Evolutionary conservation across 2,888 invertebrate species (phyloP).

Genomic region (Noctua pronuba): DNA sequence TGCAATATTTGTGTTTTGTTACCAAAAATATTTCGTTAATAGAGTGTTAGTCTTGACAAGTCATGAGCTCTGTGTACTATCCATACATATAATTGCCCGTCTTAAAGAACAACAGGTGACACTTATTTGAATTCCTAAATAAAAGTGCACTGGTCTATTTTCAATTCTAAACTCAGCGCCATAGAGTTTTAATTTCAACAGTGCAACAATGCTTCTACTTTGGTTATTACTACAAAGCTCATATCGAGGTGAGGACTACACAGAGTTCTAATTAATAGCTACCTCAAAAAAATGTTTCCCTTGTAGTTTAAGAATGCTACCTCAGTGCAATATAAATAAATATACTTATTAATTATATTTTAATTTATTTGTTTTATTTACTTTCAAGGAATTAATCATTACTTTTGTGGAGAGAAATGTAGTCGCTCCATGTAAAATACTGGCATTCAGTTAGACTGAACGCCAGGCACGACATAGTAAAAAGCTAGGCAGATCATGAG

Average conservation of each 20-base stretch:
- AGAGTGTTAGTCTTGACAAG: background rate
- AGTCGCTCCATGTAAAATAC: background rate
- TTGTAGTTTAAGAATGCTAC: slow-evolving; percentile 43
- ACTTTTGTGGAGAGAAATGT: background rate
- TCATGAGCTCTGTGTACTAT: background rate
- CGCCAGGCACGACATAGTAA: background rate
- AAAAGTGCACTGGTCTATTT: background rate
- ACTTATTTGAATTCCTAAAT: background rate
- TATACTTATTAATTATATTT: slow-evolving; percentile 52
- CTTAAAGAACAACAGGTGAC: background rate
- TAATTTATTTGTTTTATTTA: slow-evolving; percentile 56
- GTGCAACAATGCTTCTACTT: background rate
- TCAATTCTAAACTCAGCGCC: background rate
- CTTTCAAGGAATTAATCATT: background rate
- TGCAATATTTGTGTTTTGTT: background rate
- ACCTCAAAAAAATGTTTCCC: slow-evolving; percentile 23
- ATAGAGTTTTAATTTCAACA: background rate
- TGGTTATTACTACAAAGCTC: background rate
- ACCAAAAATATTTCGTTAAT: background rate
- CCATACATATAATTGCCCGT: background rate
- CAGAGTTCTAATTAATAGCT: no score
- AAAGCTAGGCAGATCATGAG: background rate
- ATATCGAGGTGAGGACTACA: background rate
- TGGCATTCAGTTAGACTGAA: background rate
- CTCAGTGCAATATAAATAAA: slow-evolving; percentile 80